Percentiles rank a stretch among this genome's conserved stretches.
These are phyloP conservation scores for Carcina quercana DNA, from an alignment of 2,888 invertebrate species.

Conservation along the genomic window DNA sequence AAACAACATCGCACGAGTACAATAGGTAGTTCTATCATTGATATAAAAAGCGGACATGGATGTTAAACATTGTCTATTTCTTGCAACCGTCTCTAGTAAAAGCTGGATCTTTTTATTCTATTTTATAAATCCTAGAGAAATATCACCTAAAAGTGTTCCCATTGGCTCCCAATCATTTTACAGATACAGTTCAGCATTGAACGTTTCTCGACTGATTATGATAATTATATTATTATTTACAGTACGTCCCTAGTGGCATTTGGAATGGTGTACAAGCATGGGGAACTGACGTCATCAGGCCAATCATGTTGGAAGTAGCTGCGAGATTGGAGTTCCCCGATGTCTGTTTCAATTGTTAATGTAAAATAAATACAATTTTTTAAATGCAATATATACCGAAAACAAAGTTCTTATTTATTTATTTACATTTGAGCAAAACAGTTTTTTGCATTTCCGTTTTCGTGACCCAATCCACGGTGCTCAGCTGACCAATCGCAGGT, in stretches of 20 bases:
- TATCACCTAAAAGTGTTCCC: too few species aligned
- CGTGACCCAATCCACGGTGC: too few species aligned
- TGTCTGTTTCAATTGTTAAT: conserved; percentile 25
- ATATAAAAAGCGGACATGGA: too few species aligned
- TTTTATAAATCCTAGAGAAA: too few species aligned
- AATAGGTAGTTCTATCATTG: too few species aligned
- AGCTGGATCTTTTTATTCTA: background rate
- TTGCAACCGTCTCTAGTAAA: background rate
- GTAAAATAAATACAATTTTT: background rate
- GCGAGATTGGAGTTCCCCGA: conserved; percentile 28
- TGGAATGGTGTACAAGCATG: conserved; percentile 21
- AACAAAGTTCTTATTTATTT: background rate
- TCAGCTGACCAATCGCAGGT: too few species aligned
- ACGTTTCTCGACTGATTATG: background rate
- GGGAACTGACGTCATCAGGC: conserved; percentile 23
- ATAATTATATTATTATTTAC: conserved; percentile 17
- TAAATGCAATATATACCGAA: background rate
- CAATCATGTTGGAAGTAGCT: conserved; percentile 27
- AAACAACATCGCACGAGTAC: too few species aligned
- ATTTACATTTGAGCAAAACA: too few species aligned
- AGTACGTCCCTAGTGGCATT: conserved; percentile 25
- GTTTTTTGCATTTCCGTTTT: too few species aligned
- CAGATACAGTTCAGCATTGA: background rate
- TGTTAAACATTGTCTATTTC: background rate
- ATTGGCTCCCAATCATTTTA: background rate